Evolutionary conservation across 2,888 invertebrate genomes (phyloP).

Genomic region (Volucella inflata): DNA sequence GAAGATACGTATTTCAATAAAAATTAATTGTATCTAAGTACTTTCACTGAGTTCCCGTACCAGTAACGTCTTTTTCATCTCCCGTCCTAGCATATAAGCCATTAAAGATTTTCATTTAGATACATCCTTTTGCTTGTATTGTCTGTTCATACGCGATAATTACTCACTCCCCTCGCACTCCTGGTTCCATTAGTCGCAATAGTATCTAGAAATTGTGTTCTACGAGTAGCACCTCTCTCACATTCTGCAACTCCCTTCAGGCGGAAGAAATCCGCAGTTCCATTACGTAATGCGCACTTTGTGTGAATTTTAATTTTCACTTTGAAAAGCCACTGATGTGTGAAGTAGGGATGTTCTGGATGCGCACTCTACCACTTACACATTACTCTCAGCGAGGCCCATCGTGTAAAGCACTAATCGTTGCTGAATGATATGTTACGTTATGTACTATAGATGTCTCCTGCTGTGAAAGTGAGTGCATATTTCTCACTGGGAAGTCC

Average conservation of each 20-base stretch:
- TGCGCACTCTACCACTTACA: slow-evolving; percentile 2
- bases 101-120: slow-evolving; percentile 66
- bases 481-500: slow-evolving; percentile 29
- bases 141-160: slow-evolving; percentile 68
- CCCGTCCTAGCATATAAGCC: slow-evolving; percentile 52
- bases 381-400: slow-evolving; percentile 27
- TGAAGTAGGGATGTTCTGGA: slow-evolving; percentile 59
- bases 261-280: slow-evolving; percentile 72
- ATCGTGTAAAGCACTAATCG: slow-evolving; percentile 40
- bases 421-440: slow-evolving; percentile 20
- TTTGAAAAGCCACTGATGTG: slow-evolving; percentile 74
- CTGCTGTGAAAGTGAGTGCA: slow-evolving; percentile 48
- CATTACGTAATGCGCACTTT: slow-evolving; percentile 74
- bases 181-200: slow-evolving; percentile 57
- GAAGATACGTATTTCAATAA: too few relatives aligned
- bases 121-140: slow-evolving; percentile 71
- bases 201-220: slow-evolving; percentile 29
- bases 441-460: slow-evolving; percentile 30
- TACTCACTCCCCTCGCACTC: slow-evolving; percentile 54
- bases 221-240: slow-evolving; percentile 14
- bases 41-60: neutral
- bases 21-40: neutral
- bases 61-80: neutral
- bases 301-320: slow-evolving; percentile 73
- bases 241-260: slow-evolving; percentile 57